phyloP scores from a whole-genome alignment of 1,140 invertebrate genomes.

The Diachasma alloeum region DNA sequence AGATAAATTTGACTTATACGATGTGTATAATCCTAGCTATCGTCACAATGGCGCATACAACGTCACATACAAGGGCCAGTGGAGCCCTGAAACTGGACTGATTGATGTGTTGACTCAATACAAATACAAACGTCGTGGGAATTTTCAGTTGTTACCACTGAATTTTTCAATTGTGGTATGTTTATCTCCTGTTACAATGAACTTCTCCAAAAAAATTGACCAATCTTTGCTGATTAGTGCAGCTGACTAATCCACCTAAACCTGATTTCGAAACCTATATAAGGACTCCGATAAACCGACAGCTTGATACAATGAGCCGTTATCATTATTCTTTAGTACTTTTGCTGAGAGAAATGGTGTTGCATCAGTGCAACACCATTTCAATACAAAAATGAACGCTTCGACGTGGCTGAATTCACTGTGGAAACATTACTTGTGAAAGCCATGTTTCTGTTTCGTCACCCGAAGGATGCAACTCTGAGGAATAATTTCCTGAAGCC shows the following conservation, averaged over 20 bases:
- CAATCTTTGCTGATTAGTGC: conserved; percentile 27
- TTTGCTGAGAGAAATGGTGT: conserved; percentile 69
- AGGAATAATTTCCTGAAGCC: conserved; percentile 62
- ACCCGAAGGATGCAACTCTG: conserved; percentile 69
- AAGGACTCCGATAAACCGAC: conserved; percentile 57
- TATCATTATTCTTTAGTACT: conserved; percentile 69
- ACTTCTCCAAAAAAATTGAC: background rate
- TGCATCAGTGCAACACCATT: conserved; percentile 67
- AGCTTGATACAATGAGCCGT: conserved; percentile 71
- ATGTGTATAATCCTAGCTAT: conserved; percentile 62
- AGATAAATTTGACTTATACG: conserved; percentile 40
- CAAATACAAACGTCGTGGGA: conserved; percentile 60
- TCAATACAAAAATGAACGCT: conserved; percentile 68
- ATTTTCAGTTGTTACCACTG: conserved; percentile 63
- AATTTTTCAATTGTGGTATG: conserved; percentile 65
- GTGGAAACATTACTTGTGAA: conserved; percentile 67
- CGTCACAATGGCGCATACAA: conserved; percentile 64
- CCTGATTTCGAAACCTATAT: conserved; percentile 68
- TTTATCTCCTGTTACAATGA: background rate
- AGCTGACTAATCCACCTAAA: conserved; percentile 64
- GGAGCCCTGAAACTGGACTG: conserved; percentile 49
- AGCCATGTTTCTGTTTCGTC: conserved; percentile 69
- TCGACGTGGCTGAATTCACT: conserved; percentile 69
- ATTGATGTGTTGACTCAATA: conserved; percentile 49
- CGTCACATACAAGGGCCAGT: conserved; percentile 62